phyloP scores from a whole-genome alignment of 2,888 invertebrate species.

The Lamellibrachia satsuma region DNA sequence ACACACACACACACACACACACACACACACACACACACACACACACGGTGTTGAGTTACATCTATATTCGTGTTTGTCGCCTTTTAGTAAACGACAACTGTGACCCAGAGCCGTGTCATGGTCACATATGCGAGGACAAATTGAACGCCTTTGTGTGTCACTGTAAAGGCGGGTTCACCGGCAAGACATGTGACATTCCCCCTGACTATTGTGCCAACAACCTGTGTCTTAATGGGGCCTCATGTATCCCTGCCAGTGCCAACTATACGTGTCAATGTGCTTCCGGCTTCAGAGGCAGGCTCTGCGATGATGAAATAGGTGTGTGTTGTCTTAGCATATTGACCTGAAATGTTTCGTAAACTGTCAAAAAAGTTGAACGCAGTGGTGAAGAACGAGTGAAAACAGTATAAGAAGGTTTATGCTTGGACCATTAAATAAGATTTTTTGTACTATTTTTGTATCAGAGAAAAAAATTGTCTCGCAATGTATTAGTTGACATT shows the following conservation, averaged over 20 bases:
- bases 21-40: too few relatives aligned
- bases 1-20: too few relatives aligned
- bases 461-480: too few relatives aligned
- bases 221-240: not conserved
- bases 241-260: not conserved
- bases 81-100: not conserved
- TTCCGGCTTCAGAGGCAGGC: not conserved
- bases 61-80: not conserved
- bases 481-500: too few relatives aligned
- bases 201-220: not conserved
- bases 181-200: not conserved
- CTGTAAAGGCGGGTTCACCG: not conserved
- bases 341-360: not conserved
- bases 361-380: not conserved
- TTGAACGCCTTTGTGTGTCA: not conserved
- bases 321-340: not conserved
- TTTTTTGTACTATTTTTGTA: too few relatives aligned
- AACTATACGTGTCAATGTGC: not conserved
- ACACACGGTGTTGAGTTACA: not conserved
- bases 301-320: not conserved
- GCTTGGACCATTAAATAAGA: too few relatives aligned
- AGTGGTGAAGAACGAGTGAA: not conserved
- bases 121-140: not conserved
- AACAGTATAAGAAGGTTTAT: not conserved
- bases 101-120: not conserved